Evolutionary conservation across 2,797 vertebrate genomes (phyloP), one percentile per base, ranked within the genome.

Genomic region (Cyprinodon diabolis): DNA sequence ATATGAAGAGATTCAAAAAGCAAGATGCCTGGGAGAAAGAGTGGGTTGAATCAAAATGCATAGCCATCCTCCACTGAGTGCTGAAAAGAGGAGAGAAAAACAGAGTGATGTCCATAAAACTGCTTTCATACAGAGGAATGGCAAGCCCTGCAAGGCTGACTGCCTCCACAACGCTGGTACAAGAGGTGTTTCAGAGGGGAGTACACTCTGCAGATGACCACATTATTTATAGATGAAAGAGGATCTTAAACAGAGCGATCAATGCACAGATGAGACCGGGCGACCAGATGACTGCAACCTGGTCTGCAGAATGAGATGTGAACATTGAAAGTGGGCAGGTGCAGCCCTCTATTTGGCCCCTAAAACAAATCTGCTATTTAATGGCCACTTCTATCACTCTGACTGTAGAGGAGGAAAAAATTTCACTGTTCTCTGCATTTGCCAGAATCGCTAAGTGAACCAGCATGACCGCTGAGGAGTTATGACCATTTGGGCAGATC

Each of bases 151-250:
- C 83, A 87, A 82, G 69, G 69, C 83, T 83, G 86, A 92, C 87
- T 86, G 80, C 76, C 68, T 89, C 71, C 68, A 71, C 40, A 1
- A 72, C 45, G 68, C 72, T 72, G 71, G 71, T 77, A 87, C 71
- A 58, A 66, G 74, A 56, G 78, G 78, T 74, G 66, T 62, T 88
- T 89, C 77, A 72, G 75, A 72, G 85, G 75, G 40, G 82, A 90
- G 70, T 71, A 69, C 72, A 52, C 78, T 83, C 82, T 72, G 85
- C 86, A 86, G 88, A 90, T 86, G 80, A 92, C 86, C 89, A 69
- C 86, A 91, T 92, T 93, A 93, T 93, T 94, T 91, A 93, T 92
- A 90, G 87, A 94, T 92, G 74, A 93, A 92, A 92, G 86, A 86
- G 80, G 81, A 90, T 92, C 89, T 88, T 90, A 87, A 91, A 90